Evolutionary conservation across 2,888 invertebrate species (phyloP), one percentile per base, ranked within the genome.

Genomic region (Amorpha juglandis): DNA sequence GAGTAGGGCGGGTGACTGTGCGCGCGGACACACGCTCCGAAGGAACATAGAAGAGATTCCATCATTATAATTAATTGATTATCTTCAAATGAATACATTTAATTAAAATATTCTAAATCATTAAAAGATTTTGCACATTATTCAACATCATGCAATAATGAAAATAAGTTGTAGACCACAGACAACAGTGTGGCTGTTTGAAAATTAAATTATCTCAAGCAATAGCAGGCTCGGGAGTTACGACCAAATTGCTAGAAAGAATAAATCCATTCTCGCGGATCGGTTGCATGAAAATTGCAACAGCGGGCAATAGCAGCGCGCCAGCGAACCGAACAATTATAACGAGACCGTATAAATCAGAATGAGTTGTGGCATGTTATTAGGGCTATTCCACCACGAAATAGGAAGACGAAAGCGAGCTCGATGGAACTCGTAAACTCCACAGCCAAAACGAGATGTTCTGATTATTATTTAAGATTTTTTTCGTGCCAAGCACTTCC

Each of bases 281-380:
- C 87, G 88, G 89, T 88, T 91, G 91, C 91, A 91, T 89, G 90
- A 88, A 90, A 89, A 91, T 91, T 90, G 91, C 90, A 91, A 88
- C 89, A 89, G 89, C 88, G 81, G 86, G 87, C 88, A 83, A 87
- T 87, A 86, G 86, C 84, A 80, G 85, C 81, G 83, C 86, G 87
- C 87, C 90, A 90, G 83, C 90, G 87, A 84, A 89, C 91, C 92
- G 92, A 85, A 87, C 92, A 91, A 91, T 92, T 92, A 92, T 92
- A 93, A 92, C 90, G 92, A 92, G 93, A 87, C 82, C 84, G 88
- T 85, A 93, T 93, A 92, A 93, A 94, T 94, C 93, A 93, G 90
- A 89, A 91, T 92, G 93, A 92, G 89, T 91, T 91, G 93, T 91
- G 92, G 92, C 91, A 87, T 89, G 90, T 90, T 93, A 92, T 92